A percentile compares a stretch with the other conserved stretches of the same genome.
Evolutionary conservation across 2,797 vertebrate species (phyloP).

Genomic region (Helarctos malayanus): DNA sequence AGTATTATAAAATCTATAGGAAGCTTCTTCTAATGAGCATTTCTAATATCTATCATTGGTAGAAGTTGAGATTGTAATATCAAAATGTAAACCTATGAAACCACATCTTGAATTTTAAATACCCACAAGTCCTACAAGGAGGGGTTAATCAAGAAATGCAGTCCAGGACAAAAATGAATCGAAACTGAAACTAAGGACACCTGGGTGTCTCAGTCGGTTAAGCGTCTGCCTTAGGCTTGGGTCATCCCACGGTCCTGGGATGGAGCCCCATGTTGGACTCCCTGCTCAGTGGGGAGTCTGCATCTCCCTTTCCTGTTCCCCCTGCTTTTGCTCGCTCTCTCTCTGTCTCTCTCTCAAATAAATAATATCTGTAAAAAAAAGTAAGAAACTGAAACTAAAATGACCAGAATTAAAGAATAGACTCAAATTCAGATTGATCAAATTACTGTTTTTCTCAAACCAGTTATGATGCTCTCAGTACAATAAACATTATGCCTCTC

Average conservation of each 20-base stretch:
- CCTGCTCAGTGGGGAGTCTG: no score
- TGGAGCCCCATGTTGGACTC: no score
- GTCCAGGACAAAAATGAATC: background rate
- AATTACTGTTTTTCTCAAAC: background rate
- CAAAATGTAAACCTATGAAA: background rate
- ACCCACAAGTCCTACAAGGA: background rate
- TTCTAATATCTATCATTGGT: background rate
- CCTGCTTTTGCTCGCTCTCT: rapidly evolving
- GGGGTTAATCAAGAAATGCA: background rate
- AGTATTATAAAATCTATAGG: background rate
- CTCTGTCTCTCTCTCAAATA: no score
- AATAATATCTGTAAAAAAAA: no score
- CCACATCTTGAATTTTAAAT: background rate
- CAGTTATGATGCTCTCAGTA: background rate
- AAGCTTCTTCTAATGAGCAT: background rate
- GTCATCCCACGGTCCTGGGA: no score
- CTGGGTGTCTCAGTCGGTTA: background rate
- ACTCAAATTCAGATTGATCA: background rate
- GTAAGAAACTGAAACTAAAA: background rate
- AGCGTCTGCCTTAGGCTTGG: no score
- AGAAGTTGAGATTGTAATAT: background rate
- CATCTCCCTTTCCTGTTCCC: no score
- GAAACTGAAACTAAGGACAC: background rate
- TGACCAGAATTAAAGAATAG: background rate
- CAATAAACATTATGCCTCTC: background rate